Evolutionary conservation across 2,113 vertebrate genomes (phyloP).

Genomic region (Triplophysa siluroides): DNA sequence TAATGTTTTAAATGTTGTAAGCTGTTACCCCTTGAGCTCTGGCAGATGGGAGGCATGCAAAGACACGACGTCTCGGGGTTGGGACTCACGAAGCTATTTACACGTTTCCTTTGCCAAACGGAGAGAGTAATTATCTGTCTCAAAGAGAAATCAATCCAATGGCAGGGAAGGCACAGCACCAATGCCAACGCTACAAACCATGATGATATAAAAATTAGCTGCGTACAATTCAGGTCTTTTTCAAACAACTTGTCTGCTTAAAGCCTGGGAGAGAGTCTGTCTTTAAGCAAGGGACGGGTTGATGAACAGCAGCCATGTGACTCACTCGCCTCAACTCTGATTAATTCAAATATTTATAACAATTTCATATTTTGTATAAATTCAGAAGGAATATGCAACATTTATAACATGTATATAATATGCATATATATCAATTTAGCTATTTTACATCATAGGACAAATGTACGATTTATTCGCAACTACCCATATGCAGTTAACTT

Average conservation of each 20-base stretch:
- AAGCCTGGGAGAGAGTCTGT: conserved; percentile 1
- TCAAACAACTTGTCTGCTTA: not conserved
- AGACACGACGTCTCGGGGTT: conserved; percentile 45
- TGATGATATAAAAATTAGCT: conserved; percentile 40
- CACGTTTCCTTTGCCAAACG: conserved; percentile 58
- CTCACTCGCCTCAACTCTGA: not conserved
- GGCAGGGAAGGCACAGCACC: conserved; percentile 52
- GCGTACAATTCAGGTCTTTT: conserved; percentile 1
- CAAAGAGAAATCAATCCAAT: conserved; percentile 64
- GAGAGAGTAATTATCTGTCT: conserved; percentile 67
- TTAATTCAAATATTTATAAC: not conserved
- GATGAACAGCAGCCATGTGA: not conserved
- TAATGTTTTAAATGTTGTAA: conserved; percentile 42
- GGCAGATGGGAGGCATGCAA: conserved; percentile 26
- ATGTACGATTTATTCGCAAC: too few species aligned
- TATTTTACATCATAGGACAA: too few species aligned
- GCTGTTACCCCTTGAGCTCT: conserved; percentile 24
- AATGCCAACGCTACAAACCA: conserved; percentile 30
- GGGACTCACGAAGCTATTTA: conserved; percentile 59
- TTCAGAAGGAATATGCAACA: too few species aligned
- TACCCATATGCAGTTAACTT: too few species aligned
- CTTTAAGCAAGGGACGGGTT: not conserved
- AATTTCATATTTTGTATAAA: too few species aligned
- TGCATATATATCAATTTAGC: too few species aligned
- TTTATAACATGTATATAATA: too few species aligned